Base-by-base conservation (phyloP, 1,140 invertebrate species). In the Dreissena rostriformis region DNA sequence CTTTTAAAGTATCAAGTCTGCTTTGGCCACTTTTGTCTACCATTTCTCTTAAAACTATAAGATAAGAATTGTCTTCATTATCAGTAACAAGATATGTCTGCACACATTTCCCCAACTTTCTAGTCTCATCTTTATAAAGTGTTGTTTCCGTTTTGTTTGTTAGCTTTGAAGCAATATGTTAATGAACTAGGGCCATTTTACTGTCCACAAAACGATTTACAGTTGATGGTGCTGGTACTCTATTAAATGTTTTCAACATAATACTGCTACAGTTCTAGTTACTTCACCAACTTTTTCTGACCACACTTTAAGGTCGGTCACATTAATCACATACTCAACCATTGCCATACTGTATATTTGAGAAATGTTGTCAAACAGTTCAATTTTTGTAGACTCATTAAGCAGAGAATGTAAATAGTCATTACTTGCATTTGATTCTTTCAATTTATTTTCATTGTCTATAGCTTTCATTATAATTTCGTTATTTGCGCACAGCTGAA, bases 41-140 rank as follows among this genome's bases (percentile, higher is more conserved):
- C 76, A 78, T 78, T 52, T 78, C 76, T 4, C 76, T 5, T 26
- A 78, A 52, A 51, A 61, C 76, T 68, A 78, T 67, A 26, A 76
- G 22, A 26, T 78, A 78, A 12, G 76, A 67, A 67, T 66, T 67
- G n/a, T 78, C 61, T 7, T 66, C 76, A 67, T 51, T 14, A 67
- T 78, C 76, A 8, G 76, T 78, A 10, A 66, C 29, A 12, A 78
- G 19, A 51, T 78, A 78, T 78, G 76, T 68, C 76, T 78, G 63
- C 63, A 78, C 52, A 51, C 63, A 49, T 78, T 78, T 4, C 76
- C 76, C 66, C 68, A n/a, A 78, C 52, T 78, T 78, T 49, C 76
- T 39, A n/a, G 76, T 78, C 29, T 78, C 76, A 67, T 78, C 76
- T 11, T 61, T 67, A 22, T 67, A 67, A 15, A 78, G 39, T 8